Percentiles rank a stretch among this genome's conserved stretches.
Evolutionary conservation across 2,888 invertebrate species (phyloP).

Genomic region (Eubasilissa splendida): DNA sequence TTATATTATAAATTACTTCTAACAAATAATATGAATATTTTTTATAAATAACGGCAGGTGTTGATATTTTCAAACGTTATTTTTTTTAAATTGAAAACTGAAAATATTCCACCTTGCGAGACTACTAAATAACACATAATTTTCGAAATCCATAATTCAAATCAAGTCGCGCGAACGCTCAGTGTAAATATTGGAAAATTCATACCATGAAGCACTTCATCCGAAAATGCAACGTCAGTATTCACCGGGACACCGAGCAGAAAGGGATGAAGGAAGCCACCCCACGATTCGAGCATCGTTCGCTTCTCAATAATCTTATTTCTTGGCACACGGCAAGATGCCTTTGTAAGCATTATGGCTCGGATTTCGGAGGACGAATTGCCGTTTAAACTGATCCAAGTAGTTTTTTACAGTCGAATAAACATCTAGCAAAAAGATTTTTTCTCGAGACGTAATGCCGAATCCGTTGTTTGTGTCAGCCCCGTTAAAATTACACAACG

Average conservation of each 20-base stretch:
- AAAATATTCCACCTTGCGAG: no score
- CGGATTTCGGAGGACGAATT: slow-evolving; percentile 48
- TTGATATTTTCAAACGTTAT: no score
- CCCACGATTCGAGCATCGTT: slow-evolving; percentile 24
- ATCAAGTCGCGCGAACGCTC: slow-evolving; percentile 22
- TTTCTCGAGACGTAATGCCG: no score
- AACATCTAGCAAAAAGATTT: no score
- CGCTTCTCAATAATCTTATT: slow-evolving; percentile 50
- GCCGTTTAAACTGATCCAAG: slow-evolving; percentile 24
- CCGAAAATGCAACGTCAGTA: slow-evolving; percentile 54
- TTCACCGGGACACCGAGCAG: slow-evolving; percentile 21
- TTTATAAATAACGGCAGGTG: no score
- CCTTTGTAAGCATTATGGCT: slow-evolving; percentile 53
- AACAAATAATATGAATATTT: no score
- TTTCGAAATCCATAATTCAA: neutral
- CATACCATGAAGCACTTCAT: slow-evolving; percentile 52
- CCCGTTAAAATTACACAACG: no score
- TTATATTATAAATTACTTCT: no score
- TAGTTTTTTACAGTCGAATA: neutral
- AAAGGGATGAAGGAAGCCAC: slow-evolving; percentile 8
- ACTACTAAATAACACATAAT: neutral
- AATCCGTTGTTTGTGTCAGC: no score
- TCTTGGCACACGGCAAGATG: slow-evolving; percentile 50
- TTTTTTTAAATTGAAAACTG: no score
- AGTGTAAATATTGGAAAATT: slow-evolving; percentile 43